Conservation (phyloP, 2,797 vertebrate species). For the Onychomys torridus region DNA sequence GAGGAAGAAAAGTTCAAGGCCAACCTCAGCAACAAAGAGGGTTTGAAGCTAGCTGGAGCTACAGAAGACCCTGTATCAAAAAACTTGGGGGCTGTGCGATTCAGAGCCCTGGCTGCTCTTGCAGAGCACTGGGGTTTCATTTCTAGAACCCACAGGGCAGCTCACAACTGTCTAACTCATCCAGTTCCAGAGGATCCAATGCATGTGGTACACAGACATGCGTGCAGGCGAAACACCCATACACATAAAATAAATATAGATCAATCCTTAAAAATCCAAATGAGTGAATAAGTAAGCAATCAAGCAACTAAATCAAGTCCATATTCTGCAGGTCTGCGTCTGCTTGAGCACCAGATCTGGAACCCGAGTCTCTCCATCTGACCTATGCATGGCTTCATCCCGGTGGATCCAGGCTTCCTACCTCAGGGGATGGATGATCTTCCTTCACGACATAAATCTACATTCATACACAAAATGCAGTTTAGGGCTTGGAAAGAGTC, state of each 20-base stretch:
- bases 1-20: neutral
- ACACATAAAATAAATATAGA: neutral
- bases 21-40: neutral
- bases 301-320: neutral
- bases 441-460: constrained; percentile 17
- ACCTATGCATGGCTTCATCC: neutral
- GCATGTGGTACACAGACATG: neutral
- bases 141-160: neutral
- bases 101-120: neutral
- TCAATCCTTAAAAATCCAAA: neutral
- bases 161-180: neutral
- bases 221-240: neutral
- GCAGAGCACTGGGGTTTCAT: neutral
- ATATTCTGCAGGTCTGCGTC: neutral
- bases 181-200: neutral
- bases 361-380: constrained; percentile 18
- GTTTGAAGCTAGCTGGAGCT: neutral
- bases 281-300: neutral
- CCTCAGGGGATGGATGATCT: neutral
- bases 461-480: constrained; percentile 26
- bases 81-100: neutral
- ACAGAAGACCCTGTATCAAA: neutral
- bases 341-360: neutral
- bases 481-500: neutral
- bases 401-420: neutral